Percentiles rank a stretch among this genome's conserved stretches.
Evolutionary conservation across 2,888 invertebrate species (phyloP).

Genomic region (Rotaria sp.): DNA sequence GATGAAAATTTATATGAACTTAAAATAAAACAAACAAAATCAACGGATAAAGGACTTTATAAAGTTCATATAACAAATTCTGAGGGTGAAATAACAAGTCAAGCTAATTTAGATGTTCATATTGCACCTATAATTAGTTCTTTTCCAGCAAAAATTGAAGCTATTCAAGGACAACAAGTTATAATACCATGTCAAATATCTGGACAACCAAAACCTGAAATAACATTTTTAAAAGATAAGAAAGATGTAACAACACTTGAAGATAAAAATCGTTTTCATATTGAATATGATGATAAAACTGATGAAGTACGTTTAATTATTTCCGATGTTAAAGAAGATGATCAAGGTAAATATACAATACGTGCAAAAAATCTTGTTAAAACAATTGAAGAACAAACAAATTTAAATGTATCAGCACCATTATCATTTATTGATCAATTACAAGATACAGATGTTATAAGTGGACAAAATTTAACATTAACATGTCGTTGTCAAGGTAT

Average conservation of each 20-base stretch:
- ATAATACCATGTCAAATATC: not conserved
- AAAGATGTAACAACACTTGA: not conserved
- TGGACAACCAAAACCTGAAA: constrained; percentile 10
- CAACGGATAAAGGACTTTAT: not conserved
- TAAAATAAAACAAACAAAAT: constrained; percentile 17
- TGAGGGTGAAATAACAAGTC: not conserved
- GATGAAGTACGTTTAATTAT: not conserved
- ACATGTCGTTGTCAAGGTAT: constrained; percentile 69
- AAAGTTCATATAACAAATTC: not conserved
- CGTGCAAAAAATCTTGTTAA: not conserved
- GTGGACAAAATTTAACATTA: constrained; percentile 42
- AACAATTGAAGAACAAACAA: constrained; percentile 30
- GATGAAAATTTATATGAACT: not conserved
- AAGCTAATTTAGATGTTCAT: constrained; percentile 17
- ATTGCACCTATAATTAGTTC: not conserved
- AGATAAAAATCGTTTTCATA: not conserved
- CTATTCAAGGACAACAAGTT: not conserved
- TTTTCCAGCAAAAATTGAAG: not conserved
- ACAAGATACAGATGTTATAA: not conserved
- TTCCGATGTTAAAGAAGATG: not conserved
- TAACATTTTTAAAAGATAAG: constrained; percentile 9
- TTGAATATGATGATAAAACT: constrained; percentile 9
- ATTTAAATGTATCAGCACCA: not conserved
- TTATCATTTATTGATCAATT: not conserved
- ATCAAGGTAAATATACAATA: constrained; percentile 20